Base-by-base conservation (phyloP, 1,140 invertebrate species). In the Drosophila rufa region DNA sequence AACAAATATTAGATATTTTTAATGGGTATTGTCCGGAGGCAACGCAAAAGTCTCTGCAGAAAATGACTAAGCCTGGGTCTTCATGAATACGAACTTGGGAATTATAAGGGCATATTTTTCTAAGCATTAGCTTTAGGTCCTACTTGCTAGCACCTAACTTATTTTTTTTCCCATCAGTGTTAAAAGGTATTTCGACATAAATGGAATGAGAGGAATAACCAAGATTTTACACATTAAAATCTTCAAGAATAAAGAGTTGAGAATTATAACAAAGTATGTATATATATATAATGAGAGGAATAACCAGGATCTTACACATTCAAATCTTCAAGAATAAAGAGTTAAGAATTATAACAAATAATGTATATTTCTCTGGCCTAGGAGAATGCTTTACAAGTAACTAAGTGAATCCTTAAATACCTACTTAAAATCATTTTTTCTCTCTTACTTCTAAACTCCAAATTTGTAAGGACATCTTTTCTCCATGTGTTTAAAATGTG, bases 401-500 rank as follows among this genome's bases (percentile, higher is more conserved):
- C 8, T 36, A 3, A 36, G 8, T 9, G 11, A 12, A 38, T 14
- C 0, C 1, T 2, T 14, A 4, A 38, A 14, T 38, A 5, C 12
- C 5, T 5, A 14, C 36, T 14, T 4, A 1, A 9, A 3, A 2
- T 36, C 9, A 6, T 33, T 36, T 36, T 36, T 36, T 38, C 19
- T 14, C 8, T 19, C 2, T 12, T 6, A 12, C 4, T 50, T 33
- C 4, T 17, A 33, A 51, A 12, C 27, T 12, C 0, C 1, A 48
- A 25, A 7, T n/a, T 11, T 14, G 22, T 8, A 11, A 2, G 11
- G 0, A 14, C 0, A n/a, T 7, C 7, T 19, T 53, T 53, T 53
- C 3, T 14, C 12, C 12, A 19, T 19, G 50, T 80, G 75, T 78
- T 71, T 80, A 50, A 69, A 82, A 87, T 86, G 82, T 83, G 80